These are phyloP conservation scores for Micromys minutus DNA, from an alignment of 2,113 vertebrate genomes.

Conservation along the genomic window DNA sequence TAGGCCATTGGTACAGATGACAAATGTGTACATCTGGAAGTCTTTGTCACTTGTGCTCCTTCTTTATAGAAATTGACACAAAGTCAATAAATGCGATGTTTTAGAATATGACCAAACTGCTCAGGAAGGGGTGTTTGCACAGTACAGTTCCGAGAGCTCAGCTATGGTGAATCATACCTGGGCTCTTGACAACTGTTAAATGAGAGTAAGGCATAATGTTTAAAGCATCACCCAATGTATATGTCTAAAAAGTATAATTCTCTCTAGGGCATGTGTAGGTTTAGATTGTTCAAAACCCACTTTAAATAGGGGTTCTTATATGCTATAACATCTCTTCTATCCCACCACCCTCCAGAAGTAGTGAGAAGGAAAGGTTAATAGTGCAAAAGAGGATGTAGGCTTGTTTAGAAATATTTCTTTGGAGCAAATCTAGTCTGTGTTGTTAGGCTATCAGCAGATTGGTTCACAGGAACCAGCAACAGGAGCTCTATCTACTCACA, in stretches of 20 bases:
- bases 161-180: not conserved
- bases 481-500: too few species aligned
- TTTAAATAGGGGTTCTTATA: too few species aligned
- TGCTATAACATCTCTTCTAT: too few species aligned
- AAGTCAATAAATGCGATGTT: not conserved
- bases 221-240: not conserved
- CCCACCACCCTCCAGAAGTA: too few species aligned
- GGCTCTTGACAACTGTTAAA: slow-evolving; percentile 15
- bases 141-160: not conserved
- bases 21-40: not conserved
- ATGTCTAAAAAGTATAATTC: not conserved
- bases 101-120: not conserved
- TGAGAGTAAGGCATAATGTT: not conserved
- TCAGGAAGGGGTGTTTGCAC: not conserved
- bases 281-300: too few species aligned
- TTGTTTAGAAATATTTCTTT: too few species aligned
- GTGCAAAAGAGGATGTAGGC: too few species aligned
- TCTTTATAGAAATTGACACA: not conserved
- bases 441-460: too few species aligned
- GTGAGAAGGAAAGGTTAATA: too few species aligned
- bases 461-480: too few species aligned
- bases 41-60: not conserved
- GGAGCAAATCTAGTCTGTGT: too few species aligned
- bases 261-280: not conserved
- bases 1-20: not conserved